phyloP scores from a whole-genome alignment of 2,888 invertebrate genomes.

The Allacma fusca region DNA sequence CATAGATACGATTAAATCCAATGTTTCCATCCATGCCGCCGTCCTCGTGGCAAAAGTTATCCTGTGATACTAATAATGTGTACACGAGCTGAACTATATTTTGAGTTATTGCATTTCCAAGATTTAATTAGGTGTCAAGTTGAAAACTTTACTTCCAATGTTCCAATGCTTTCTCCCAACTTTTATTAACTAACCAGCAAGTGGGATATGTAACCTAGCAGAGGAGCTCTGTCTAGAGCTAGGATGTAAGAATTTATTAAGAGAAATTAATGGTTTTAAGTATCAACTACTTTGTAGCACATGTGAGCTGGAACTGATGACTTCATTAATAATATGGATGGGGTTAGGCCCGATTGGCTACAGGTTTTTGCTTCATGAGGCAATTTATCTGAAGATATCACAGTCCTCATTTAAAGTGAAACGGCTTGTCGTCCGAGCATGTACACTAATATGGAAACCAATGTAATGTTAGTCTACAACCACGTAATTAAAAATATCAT shows the following conservation, averaged over 20 bases:
- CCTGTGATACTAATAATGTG: background rate
- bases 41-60: background rate
- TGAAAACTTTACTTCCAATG: constrained; percentile 2
- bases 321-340: background rate
- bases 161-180: background rate
- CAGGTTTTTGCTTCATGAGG: background rate
- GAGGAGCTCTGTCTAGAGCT: background rate
- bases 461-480: too few species aligned
- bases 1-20: background rate
- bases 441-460: too few species aligned
- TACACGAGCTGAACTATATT: background rate
- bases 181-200: background rate
- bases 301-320: background rate
- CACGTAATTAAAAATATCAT: too few species aligned
- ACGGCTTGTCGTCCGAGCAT: too few species aligned
- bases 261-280: constrained; percentile 3
- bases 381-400: background rate
- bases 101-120: constrained; percentile 10
- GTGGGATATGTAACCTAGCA: background rate
- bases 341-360: background rate
- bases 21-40: too few species aligned
- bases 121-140: constrained; percentile 13
- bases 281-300: background rate
- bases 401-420: too few species aligned
- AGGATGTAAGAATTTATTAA: background rate